A percentile compares a stretch with the other conserved stretches of the same genome.
These are phyloP conservation scores for Falcaria lacertinaria DNA, from an alignment of 2,888 invertebrate species.

Conservation along the genomic window DNA sequence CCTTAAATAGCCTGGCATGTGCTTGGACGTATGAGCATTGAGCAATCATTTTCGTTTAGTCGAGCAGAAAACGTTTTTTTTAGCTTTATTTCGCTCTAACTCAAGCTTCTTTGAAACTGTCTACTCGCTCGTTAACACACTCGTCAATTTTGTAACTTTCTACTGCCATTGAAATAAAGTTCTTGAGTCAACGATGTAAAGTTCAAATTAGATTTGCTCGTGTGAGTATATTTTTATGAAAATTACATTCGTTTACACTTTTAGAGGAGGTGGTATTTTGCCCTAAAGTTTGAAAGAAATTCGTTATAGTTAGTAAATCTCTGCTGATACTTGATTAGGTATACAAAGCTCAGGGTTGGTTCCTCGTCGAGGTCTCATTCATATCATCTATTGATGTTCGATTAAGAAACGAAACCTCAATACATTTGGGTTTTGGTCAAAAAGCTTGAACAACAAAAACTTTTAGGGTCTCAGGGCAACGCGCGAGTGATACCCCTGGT, in stretches of 20 bases:
- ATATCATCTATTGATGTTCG: too few species aligned
- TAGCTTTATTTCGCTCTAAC: constrained; percentile 42
- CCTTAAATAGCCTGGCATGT: constrained; percentile 4
- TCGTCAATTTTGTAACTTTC: constrained; percentile 23
- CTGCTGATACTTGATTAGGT: neutral
- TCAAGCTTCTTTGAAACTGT: constrained; percentile 52
- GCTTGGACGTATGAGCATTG: constrained; percentile 32
- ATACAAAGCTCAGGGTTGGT: neutral
- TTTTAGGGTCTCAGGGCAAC: too few species aligned
- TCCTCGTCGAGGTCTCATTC: neutral
- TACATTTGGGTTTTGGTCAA: too few species aligned
- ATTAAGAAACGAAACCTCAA: too few species aligned
- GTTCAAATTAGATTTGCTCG: neutral
- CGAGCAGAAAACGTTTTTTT: constrained; percentile 55
- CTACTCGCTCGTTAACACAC: constrained; percentile 49
- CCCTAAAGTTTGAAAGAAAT: neutral
- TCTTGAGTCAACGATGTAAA: neutral
- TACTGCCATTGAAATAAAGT: neutral
- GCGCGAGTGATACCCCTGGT: too few species aligned
- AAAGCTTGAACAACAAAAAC: too few species aligned
- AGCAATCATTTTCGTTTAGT: constrained; percentile 47
- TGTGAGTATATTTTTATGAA: neutral
- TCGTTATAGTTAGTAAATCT: neutral
- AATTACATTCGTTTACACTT: neutral
- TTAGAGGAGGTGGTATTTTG: neutral